A percentile compares a stretch with the other conserved stretches of the same genome.
Conservation (phyloP, 2,888 invertebrate species). For the Habrosyne pyritoides region DNA sequence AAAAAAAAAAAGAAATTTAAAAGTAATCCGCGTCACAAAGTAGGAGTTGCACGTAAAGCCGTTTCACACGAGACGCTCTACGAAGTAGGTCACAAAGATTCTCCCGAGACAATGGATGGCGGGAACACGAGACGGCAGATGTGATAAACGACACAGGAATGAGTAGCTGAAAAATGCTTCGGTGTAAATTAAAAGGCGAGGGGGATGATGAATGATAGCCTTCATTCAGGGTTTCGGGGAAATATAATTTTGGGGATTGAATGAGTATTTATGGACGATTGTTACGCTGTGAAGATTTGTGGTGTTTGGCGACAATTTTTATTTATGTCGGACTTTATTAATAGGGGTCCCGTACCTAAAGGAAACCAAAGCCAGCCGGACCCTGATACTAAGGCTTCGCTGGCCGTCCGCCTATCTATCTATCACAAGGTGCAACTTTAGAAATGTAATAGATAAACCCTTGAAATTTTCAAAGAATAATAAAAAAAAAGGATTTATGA, state of each 20-base stretch:
- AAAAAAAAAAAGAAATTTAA: background rate
- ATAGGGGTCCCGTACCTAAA: too few species aligned
- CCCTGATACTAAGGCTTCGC: too few species aligned
- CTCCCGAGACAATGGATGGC: slow-evolving; percentile 61
- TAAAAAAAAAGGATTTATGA: too few species aligned
- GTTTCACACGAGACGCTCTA: slow-evolving; percentile 13
- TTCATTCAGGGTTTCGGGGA: slow-evolving; percentile 36
- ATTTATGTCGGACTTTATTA: background rate
- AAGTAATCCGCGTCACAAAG: background rate
- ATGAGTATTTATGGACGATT: slow-evolving; percentile 17
- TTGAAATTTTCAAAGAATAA: too few species aligned
- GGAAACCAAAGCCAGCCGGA: too few species aligned
- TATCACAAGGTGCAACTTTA: too few species aligned
- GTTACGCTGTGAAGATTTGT: slow-evolving; percentile 4
- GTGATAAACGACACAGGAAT: slow-evolving; percentile 70
- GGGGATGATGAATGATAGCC: slow-evolving; percentile 55
- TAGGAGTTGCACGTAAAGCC: background rate
- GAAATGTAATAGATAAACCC: too few species aligned
- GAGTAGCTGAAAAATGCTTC: slow-evolving; percentile 63
- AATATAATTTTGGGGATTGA: slow-evolving; percentile 48
- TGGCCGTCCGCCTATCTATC: too few species aligned
- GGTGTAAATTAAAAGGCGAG: slow-evolving; percentile 65
- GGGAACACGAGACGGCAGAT: slow-evolving; percentile 43
- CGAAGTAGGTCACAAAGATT: slow-evolving; percentile 56
- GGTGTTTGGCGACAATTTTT: background rate